A percentile compares a stretch with the other conserved stretches of the same genome.
These are phyloP conservation scores for Metaphire vulgaris DNA, from an alignment of 1,140 invertebrate genomes.

Conservation along the genomic window DNA sequence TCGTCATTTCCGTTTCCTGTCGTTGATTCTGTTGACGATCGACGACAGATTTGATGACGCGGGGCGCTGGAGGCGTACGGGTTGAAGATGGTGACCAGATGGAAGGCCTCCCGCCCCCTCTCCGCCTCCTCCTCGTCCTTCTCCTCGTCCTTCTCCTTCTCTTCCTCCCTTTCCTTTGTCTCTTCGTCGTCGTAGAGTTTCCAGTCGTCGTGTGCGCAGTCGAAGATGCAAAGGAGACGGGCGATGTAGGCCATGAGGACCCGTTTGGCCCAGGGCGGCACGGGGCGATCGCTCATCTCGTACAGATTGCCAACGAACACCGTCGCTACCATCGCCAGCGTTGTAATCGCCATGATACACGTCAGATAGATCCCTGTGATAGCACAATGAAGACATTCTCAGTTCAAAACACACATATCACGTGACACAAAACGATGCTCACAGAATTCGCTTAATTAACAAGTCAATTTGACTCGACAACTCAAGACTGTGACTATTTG, in stretches of 20 bases:
- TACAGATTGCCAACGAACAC: constrained; percentile 31
- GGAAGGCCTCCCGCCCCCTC: neutral
- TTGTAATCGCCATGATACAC: constrained; percentile 32
- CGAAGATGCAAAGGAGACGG: constrained; percentile 24
- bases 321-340: constrained; percentile 28
- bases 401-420: too few relatives aligned
- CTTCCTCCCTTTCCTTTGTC: neutral
- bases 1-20: too few relatives aligned
- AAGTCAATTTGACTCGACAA: too few relatives aligned
- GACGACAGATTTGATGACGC: too few relatives aligned
- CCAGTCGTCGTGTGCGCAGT: constrained; percentile 7
- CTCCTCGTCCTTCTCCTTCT: neutral
- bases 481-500: too few relatives aligned
- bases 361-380: constrained; percentile 29
- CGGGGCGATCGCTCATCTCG: constrained; percentile 29
- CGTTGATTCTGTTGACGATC: too few relatives aligned
- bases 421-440: too few relatives aligned
- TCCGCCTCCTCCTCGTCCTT: neutral
- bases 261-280: constrained; percentile 28
- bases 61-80: neutral
- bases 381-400: neutral
- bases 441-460: too few relatives aligned
- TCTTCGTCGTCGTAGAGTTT: neutral
- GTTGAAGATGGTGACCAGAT: neutral
- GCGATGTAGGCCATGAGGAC: constrained; percentile 24